Evolutionary conservation across 1,140 invertebrate species (phyloP).

Genomic region (Drosophila albomicans): DNA sequence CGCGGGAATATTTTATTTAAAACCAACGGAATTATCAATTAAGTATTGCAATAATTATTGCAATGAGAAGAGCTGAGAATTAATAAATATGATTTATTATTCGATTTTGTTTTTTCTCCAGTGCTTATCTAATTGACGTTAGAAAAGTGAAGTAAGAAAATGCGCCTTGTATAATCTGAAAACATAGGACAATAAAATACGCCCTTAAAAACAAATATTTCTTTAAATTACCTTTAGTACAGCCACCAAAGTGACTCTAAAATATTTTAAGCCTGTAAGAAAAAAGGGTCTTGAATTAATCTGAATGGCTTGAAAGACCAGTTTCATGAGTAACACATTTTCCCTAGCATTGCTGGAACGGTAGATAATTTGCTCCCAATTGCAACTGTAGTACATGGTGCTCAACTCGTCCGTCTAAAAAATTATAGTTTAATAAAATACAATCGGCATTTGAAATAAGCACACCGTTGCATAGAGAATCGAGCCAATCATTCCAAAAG

Average conservation of each 20-base stretch:
- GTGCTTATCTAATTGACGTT: slow-evolving; percentile 58
- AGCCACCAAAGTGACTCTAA: slow-evolving; percentile 58
- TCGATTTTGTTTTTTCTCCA: not conserved
- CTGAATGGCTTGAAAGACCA: slow-evolving; percentile 63
- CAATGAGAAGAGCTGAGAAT: too few species aligned
- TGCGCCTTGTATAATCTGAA: slow-evolving; percentile 68
- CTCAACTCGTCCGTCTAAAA: slow-evolving; percentile 64
- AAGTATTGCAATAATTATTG: too few species aligned
- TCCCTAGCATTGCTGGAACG: slow-evolving; percentile 49
- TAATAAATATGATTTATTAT: not conserved
- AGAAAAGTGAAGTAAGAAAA: slow-evolving; percentile 74
- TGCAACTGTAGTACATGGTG: slow-evolving; percentile 58
- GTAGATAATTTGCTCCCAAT: slow-evolving; percentile 68
- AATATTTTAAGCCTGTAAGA: slow-evolving; percentile 69
- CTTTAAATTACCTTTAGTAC: slow-evolving; percentile 58
- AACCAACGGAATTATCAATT: not conserved
- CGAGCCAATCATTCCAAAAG: slow-evolving; percentile 64
- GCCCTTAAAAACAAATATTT: not conserved
- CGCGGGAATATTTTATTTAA: not conserved
- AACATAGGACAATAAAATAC: not conserved
- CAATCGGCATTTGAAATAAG: not conserved
- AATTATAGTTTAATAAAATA: not conserved
- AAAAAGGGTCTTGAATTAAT: slow-evolving; percentile 67
- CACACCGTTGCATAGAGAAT: slow-evolving; percentile 60
- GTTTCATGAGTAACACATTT: slow-evolving; percentile 68